A percentile compares a stretch with the other conserved stretches of the same genome.
Conservation (phyloP, 1,140 invertebrate species). For the Drosophila malerkotliana region DNA sequence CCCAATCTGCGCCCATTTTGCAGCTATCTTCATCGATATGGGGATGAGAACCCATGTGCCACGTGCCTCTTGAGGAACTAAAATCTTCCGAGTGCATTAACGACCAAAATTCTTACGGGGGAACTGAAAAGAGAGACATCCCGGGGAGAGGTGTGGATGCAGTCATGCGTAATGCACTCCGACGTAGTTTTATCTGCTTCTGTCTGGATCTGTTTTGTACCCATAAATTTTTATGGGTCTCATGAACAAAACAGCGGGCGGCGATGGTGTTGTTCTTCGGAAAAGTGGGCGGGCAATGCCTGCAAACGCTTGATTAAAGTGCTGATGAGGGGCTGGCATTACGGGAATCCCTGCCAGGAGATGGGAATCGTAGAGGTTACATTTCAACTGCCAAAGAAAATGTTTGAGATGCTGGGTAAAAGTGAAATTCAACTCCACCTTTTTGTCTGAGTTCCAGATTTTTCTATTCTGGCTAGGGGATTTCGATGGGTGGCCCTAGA, state of each 20-base stretch:
- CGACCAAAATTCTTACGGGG: background rate
- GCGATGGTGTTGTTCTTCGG: conserved; percentile 37
- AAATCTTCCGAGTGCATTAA: conserved; percentile 31
- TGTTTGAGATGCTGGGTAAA: background rate
- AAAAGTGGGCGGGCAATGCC: conserved; percentile 34
- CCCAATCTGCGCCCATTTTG: conserved; percentile 31
- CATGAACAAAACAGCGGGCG: conserved; percentile 44
- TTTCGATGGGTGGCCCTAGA: background rate
- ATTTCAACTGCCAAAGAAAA: conserved; percentile 2
- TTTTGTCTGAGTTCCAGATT: background rate
- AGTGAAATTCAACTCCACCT: background rate
- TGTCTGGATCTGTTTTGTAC: conserved; percentile 39
- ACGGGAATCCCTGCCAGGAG: conserved; percentile 1
- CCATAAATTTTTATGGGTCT: conserved; percentile 57
- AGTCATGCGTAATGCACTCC: conserved; percentile 44
- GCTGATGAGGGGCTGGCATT: conserved; percentile 29
- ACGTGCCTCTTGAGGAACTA: conserved; percentile 23
- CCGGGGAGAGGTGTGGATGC: conserved; percentile 30
- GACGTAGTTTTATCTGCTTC: conserved; percentile 26
- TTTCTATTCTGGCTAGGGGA: background rate
- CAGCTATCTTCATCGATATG: conserved; percentile 21
- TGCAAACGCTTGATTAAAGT: conserved; percentile 42
- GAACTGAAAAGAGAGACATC: background rate
- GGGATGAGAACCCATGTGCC: conserved; percentile 21
- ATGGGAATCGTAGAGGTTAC: background rate